Conservation (phyloP, 2,113 vertebrate species). For the Patagioenas fasciata region DNA sequence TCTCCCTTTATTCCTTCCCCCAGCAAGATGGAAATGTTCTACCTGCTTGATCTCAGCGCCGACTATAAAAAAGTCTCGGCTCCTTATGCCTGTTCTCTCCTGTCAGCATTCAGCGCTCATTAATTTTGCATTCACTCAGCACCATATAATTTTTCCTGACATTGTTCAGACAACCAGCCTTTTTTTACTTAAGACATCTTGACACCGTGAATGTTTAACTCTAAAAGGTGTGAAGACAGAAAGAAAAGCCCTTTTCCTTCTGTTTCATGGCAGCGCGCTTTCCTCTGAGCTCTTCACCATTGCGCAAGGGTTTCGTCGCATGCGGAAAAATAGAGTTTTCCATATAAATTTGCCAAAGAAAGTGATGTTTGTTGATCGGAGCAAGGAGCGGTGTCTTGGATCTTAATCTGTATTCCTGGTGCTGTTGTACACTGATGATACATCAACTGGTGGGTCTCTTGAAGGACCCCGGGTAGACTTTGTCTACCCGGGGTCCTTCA, state of each 20-base stretch:
- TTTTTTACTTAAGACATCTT: background rate
- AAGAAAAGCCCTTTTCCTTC: background rate
- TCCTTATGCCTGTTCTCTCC: background rate
- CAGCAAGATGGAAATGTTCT: background rate
- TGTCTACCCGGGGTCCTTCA: background rate
- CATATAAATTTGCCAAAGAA: background rate
- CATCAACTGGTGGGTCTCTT: too few species aligned
- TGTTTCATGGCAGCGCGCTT: fast-evolving
- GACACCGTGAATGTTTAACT: background rate
- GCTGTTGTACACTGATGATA: background rate
- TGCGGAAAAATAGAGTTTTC: background rate
- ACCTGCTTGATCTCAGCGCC: background rate
- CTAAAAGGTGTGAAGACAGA: background rate
- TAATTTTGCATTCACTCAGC: slow-evolving; percentile 27
- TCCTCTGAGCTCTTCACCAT: background rate
- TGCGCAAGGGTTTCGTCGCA: background rate
- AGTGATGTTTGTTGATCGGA: background rate
- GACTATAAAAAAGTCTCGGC: background rate
- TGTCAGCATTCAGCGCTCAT: background rate
- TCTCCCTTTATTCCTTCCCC: background rate
- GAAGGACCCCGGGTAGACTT: too few species aligned
- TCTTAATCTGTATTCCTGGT: background rate
- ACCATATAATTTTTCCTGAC: slow-evolving; percentile 32
- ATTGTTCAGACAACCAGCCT: slow-evolving; percentile 28
- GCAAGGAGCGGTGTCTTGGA: background rate